Evolutionary conservation across 1,140 invertebrate species (phyloP), one percentile per base, ranked within the genome.

Genomic region (Megalonaias nervosa): DNA sequence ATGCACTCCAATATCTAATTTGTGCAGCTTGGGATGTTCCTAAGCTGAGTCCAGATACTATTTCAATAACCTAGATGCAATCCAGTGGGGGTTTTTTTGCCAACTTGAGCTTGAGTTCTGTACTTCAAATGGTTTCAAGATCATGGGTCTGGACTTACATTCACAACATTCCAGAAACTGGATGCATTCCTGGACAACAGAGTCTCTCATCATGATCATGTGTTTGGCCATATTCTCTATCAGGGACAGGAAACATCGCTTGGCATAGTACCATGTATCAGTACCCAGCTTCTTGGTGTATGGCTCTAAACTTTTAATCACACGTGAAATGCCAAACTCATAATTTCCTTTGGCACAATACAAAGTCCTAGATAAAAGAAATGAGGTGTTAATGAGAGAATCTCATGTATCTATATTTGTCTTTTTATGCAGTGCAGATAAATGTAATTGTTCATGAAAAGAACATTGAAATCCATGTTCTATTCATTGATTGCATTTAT

Each of bases 291-390:
- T 98, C 89, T 97, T 97, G 86, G 97, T 96, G 85, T 97, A 98
- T 0, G 98, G 98, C 88, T 99, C 97, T 38, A 99, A 91, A 75
- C 97, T 98, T 91, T 98, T 98, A 87, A 99, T 98, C 0, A 99
- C 97, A 82, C 98, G 92, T 0, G 97, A 98, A 83, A 99, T 97
- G 12, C 99, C 99, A 92, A 99, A 99, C 90, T 99, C 98, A 86
- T 98, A 99, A 91, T 99, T 99, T 1, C 98, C 97, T 91, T 99
- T 99, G 0, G 97, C 96, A 90, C 98, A 99, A 89, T 99, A 99
- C 9, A 99, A 91, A 1, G 98, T 99, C 71, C 93, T 92, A 80
- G 12, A 87, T 64, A 55, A 60, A 67, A 38, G 26, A 75, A 16
- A 38, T 26, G 6, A 48, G 38, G 11, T 48, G 38, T 48, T 48